Evolutionary conservation across 2,113 vertebrate species (phyloP).

Genomic region (Pelodiscus sinensis): DNA sequence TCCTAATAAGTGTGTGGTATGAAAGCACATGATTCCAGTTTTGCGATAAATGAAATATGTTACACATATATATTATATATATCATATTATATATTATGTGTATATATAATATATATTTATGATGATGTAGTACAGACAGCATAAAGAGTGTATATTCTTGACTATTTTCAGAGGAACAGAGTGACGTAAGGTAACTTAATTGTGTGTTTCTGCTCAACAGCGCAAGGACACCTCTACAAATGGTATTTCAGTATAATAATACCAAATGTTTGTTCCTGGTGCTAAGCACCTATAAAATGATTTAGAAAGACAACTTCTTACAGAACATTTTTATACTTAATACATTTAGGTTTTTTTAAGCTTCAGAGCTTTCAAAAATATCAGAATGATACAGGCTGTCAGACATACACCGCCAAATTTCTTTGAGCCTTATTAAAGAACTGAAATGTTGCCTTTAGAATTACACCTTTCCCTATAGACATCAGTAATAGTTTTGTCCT

Average conservation of each 20-base stretch:
- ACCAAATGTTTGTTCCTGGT: conserved; percentile 59
- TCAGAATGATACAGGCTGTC: conserved; percentile 62
- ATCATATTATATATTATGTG: neutral
- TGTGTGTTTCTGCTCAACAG: conserved; percentile 43
- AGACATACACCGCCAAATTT: conserved; percentile 37
- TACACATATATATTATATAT: neutral
- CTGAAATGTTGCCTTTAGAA: conserved; percentile 65
- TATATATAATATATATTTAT: conserved; percentile 62
- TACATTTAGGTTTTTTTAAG: conserved; percentile 59
- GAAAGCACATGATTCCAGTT: conserved; percentile 52
- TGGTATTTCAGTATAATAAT: conserved; percentile 55
- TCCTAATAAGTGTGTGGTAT: conserved; percentile 46
- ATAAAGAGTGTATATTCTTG: conserved; percentile 18
- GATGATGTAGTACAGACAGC: conserved; percentile 34
- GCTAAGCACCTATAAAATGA: conserved; percentile 68
- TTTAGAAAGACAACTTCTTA: conserved; percentile 60
- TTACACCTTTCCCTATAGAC: conserved; percentile 25
- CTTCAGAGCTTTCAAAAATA: conserved; percentile 57
- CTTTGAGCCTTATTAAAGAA: conserved; percentile 69
- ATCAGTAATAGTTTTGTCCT: conserved; percentile 29
- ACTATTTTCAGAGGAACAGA: conserved; percentile 42
- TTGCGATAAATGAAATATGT: conserved; percentile 39
- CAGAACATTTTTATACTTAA: conserved; percentile 65
- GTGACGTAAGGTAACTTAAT: neutral
- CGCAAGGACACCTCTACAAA: conserved; percentile 55